Base-by-base conservation (phyloP, 2,797 vertebrate genomes). In the Miichthys miiuy region DNA sequence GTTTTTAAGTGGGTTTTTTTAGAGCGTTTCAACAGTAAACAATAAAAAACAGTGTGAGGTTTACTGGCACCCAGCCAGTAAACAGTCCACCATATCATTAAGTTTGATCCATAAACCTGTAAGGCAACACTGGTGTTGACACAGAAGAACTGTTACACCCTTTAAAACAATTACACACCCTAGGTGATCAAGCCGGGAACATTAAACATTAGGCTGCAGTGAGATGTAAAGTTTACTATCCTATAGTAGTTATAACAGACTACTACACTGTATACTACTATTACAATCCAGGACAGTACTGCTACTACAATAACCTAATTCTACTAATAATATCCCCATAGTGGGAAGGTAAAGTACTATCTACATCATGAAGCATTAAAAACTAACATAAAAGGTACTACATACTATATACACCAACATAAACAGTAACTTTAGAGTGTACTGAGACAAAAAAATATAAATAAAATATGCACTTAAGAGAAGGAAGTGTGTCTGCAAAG, bases 121-220 rank as follows among this genome's bases (percentile, higher is more conserved):
- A 70, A 51, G 27, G 44, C 75, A 69, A 75, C 73, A 66, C 68
- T 74, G 42, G n/a, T 87, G 87, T 82, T 90, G 75, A 88, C 87
- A 78, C 38, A 79, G 82, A 80, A 14, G 25, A 58, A 64, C 12
- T 87, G 72, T 86, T 86, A 75, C 64, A 69, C 30, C 66, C 38
- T 82, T 77, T 87, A 75, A 82, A 82, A 80, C 72, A 79, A 78
- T 67, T 58, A 50, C 85, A 88, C 87, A 61, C 87, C 86, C 77
- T 62, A 10, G 50, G 46, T 50, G 13, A 76, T 68, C 72, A 56
- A 58, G 54, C 14, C 0, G 10, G 42, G 57, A 72, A 85, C 57
- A 80, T 69, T 75, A 69, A 71, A 82, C 67, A 77, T 23, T 47
- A 21, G 14, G 23, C 27, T 56, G 52, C 27, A 80, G 67, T 20